Evolutionary conservation across 2,113 vertebrate genomes (phyloP).

Genomic region (Apus apus): DNA sequence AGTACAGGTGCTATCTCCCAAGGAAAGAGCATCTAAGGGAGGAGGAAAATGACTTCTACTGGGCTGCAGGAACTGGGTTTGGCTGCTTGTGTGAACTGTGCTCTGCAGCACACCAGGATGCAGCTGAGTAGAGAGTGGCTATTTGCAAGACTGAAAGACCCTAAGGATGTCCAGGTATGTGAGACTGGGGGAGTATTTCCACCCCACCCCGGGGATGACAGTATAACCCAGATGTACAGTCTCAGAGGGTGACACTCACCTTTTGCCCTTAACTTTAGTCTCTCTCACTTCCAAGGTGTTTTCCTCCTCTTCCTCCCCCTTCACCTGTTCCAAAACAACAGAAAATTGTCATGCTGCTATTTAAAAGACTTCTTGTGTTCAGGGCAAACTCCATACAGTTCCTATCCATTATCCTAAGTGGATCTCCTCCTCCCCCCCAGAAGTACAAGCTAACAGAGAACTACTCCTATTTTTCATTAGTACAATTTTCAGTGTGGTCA

Average conservation of each 20-base stretch:
- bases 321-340: conserved; percentile 79
- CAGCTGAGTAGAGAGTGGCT: background rate
- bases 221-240: background rate
- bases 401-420: no score
- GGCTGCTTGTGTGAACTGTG: background rate
- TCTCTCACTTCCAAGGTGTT: conserved; percentile 86
- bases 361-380: background rate
- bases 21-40: background rate
- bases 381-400: background rate
- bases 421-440: no score
- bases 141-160: background rate
- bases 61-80: background rate
- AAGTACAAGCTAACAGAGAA: background rate
- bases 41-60: background rate
- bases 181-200: background rate
- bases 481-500: background rate
- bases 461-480: background rate
- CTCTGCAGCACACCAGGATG: background rate
- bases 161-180: background rate
- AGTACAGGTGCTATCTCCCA: rapidly evolving
- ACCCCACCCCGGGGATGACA: rapidly evolving
- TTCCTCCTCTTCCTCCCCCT: conserved; percentile 93
- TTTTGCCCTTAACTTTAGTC: conserved; percentile 85
- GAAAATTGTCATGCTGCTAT: background rate
- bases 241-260: conserved; percentile 72